Evolutionary conservation across 2,113 vertebrate genomes (phyloP).

Genomic region (Caloenas nicobarica): DNA sequence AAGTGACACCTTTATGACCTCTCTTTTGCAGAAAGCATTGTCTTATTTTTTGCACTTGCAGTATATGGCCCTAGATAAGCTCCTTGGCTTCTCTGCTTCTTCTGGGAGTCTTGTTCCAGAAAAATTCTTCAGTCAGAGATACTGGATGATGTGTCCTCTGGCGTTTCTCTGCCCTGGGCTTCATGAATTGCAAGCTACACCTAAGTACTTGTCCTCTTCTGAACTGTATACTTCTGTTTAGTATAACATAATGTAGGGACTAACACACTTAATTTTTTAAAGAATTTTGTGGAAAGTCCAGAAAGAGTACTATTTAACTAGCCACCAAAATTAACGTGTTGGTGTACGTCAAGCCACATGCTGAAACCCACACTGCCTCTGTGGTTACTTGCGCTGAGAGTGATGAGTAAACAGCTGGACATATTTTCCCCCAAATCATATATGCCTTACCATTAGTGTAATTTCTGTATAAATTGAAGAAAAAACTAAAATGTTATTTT

Average conservation of each 20-base stretch:
- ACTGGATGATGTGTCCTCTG: fast-evolving
- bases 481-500: background rate
- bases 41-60: background rate
- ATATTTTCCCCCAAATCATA: background rate
- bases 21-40: background rate
- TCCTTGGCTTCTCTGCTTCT: background rate
- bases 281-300: background rate
- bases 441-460: background rate
- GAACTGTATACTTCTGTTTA: background rate
- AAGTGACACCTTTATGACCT: background rate
- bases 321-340: background rate
- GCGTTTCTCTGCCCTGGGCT: background rate
- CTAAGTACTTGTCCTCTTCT: background rate
- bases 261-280: background rate
- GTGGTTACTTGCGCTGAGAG: background rate
- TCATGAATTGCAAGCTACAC: background rate
- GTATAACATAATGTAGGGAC: background rate
- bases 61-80: background rate
- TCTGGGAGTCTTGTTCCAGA: background rate
- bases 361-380: background rate
- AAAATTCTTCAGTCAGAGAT: background rate
- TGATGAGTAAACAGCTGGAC: background rate
- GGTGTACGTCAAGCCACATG: background rate
- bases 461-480: background rate
- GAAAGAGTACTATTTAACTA: background rate